Base-by-base conservation (phyloP, 2,797 vertebrate species). In the Hapalemur alaotrensis region DNA sequence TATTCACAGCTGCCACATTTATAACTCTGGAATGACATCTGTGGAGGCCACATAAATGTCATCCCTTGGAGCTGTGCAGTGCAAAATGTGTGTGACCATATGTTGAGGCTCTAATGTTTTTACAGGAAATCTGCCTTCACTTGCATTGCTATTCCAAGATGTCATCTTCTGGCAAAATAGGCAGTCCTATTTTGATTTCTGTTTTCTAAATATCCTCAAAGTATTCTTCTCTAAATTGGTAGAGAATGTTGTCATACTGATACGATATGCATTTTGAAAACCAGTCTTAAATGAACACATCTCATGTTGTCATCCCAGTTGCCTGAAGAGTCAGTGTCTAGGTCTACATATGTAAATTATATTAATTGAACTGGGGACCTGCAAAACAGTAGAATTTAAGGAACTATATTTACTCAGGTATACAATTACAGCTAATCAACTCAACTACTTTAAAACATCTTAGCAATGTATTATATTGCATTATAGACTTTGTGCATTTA, bases 171-270 rank as follows among this genome's bases (percentile, higher is more conserved):
- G 32, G 63, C 32, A 67, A 67, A 59, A 80, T 65, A 84, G 54
- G 65, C 9, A 73, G 23, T 35, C 43, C 32, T 63, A 20, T 9
- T 38, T 70, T 18, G 32, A 18, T 52, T 80, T 89, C n/a, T n/a
- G 67, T 76, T 85, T 83, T 87, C 63, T 32, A 92, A 92, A 65
- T 69, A 89, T 1, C 12, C 30, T 84, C 67, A 14, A 91, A 84
- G 43, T 86, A 48, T 72, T 73, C 28, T n/a, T 92, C 72, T 82
- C 38, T 69, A 72, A 57, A 80, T 25, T 82, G 54, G 23, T 52
- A 65, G 50, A 35, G 41, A 91, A 54, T 65, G 25, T 48, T 85
- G 46, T 73, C 87, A 35, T 12, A 28, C 15, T 30, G 52, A 48
- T 48, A 78, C 12, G 25, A 88, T 41, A 73, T 83, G 15, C 3